Evolutionary conservation across 2,888 invertebrate species (phyloP).

Genomic region (Philereme transversata): DNA sequence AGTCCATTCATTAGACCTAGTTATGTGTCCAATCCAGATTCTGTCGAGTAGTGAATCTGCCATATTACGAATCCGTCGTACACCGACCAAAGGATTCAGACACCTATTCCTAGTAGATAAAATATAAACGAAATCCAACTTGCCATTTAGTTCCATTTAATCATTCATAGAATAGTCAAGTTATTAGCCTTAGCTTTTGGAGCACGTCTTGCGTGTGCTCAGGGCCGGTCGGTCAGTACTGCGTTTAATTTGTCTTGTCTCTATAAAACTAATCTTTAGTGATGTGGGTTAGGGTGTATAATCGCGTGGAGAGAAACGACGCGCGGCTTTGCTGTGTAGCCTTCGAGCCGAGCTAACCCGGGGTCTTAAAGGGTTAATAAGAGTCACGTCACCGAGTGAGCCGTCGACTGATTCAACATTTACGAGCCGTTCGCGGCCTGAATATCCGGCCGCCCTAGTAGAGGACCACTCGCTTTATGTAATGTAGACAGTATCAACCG

Average conservation of each 20-base stretch:
- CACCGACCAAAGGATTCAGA: too few relatives aligned
- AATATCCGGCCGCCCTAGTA: neutral
- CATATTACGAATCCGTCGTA: too few relatives aligned
- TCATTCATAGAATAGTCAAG: neutral
- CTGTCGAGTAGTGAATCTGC: too few relatives aligned
- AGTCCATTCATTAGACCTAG: too few relatives aligned
- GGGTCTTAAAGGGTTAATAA: conserved; percentile 22
- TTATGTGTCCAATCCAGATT: too few relatives aligned
- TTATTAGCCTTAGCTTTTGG: conserved; percentile 1
- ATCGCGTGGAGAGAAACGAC: conserved; percentile 4
- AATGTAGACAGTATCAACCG: too few relatives aligned
- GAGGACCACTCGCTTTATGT: neutral
- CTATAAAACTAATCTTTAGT: neutral
- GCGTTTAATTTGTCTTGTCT: conserved; percentile 3
- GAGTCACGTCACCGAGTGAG: conserved; percentile 20
- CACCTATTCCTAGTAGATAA: too few relatives aligned
- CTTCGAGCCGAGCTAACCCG: conserved; percentile 22
- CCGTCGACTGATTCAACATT: conserved; percentile 20
- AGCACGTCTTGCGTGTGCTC: conserved; percentile 2
- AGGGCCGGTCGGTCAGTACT: conserved; percentile 9
- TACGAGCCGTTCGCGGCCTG: conserved; percentile 12
- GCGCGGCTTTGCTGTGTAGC: conserved; percentile 13
- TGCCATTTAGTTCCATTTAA: too few relatives aligned
- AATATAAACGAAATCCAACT: too few relatives aligned
- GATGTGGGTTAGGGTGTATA: neutral